Evolutionary conservation across 2,797 vertebrate species (phyloP), one percentile per base, ranked within the genome.

Genomic region (Peromyscus aztecus): DNA sequence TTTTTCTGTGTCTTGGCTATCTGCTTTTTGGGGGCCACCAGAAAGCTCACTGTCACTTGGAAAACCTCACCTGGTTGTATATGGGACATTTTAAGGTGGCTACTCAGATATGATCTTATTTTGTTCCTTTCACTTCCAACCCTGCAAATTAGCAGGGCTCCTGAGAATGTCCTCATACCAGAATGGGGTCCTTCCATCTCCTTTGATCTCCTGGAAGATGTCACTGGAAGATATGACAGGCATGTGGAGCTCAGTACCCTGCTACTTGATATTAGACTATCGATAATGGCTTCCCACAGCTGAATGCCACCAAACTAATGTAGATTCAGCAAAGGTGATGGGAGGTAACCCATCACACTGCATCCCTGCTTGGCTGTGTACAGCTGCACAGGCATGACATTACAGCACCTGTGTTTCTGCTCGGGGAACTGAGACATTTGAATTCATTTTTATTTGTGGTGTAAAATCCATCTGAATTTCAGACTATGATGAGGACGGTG

Each of bases 371-470:
- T 0, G 7, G 37, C 49, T 69, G 67, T 21, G 3, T 37, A 34
- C 24, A 57, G 37, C 85, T 0, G 0, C 23, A 11, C 8, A 14
- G 1, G 0, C 3, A 82, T 92, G 94, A 67, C 95, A 95, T 96
- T 87, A 73, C 7, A 71, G 27, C 12, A 17, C 88, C 49, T 0
- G 0, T 4, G 16, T 78, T 97, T 65, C 92, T 89, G 77, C 75
- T 59, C 29, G 6, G 78, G 46, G 96, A 96, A 37, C 11, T 0
- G 69, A 97, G 95, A 90, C 94, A 85, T 75, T 98, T 49, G 90
- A 55, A 91, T 94, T 94, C 34, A 10, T 96, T 95, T 93, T 94
- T 95, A 83, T 94, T 86, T 96, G 94, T 89, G 75, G 29, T 82
- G 13, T 76, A 88, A 91, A 88, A 94, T 93, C 93, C 95, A 80